phyloP scores from a whole-genome alignment of 2,797 vertebrate species.

The Eleutherodactylus coqui region DNA sequence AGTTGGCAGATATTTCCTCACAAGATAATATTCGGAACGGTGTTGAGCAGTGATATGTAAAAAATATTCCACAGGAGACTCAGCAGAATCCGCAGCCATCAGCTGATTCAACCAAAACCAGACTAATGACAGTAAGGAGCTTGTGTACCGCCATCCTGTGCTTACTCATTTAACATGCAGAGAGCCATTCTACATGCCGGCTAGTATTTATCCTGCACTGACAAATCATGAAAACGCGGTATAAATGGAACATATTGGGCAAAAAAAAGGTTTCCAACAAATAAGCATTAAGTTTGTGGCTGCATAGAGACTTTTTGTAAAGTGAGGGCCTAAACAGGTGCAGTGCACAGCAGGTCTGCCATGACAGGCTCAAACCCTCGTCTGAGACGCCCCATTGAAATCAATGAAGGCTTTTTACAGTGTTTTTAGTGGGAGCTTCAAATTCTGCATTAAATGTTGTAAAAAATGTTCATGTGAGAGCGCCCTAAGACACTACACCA shows the following conservation, averaged over 20 bases:
- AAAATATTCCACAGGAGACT: background rate
- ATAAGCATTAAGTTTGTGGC: no score
- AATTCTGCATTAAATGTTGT: no score
- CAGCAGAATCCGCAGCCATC: background rate
- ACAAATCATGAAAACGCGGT: background rate
- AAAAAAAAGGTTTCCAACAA: background rate
- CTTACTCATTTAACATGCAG: background rate
- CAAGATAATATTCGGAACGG: background rate
- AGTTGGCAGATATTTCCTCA: background rate
- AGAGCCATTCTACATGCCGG: background rate
- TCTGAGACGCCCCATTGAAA: no score
- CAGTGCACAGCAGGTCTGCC: no score
- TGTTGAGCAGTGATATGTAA: background rate
- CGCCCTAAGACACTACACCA: no score
- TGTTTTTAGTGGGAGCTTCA: no score
- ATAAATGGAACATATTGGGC: background rate
- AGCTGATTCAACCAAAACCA: conserved; percentile 21
- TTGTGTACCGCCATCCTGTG: background rate
- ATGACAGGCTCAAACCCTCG: no score
- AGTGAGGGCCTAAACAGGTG: no score
- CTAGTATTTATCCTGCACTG: background rate
- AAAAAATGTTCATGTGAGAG: no score
- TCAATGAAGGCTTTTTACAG: no score
- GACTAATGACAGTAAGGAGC: background rate
- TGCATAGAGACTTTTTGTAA: no score